Evolutionary conservation across 2,113 vertebrate genomes (phyloP), one percentile per base, ranked within the genome.

Genomic region (Alectura lathami): DNA sequence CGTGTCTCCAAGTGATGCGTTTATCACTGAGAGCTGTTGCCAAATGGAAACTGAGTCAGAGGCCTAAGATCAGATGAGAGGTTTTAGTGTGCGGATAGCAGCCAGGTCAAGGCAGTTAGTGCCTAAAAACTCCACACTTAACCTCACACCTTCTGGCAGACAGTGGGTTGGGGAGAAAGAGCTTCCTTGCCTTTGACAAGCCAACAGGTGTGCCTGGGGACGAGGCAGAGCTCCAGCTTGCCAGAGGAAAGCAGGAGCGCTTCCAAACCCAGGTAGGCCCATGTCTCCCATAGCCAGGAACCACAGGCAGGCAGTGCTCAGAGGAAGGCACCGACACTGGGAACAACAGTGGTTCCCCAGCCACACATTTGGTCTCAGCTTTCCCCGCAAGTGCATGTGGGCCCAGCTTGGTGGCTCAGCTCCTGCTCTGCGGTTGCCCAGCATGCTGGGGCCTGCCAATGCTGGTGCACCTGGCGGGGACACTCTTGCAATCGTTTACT

Each of bases 21-120:
- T 89, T 79, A 40, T 50, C 34, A 59, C 47, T 22, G 47, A 40
- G 30, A 81, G 42, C 26, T 78, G 54, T 30, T 93, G 76, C 72
- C 72, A 75, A 90, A 93, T 40, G 29, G 51, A 94, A 92, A 90
- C 68, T 86, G 92, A 95, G 80, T 94, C 88, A 93, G 75, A 90
- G 85, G 59, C 68, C 83, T 86, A 78, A 83, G 86, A 59, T 47
- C 91, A 64, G 21, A 63, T 43, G 85, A 56, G 91, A 89, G 30
- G 48, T 24, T 92, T 83, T 21, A 88, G 14, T 5, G 36, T 12
- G 24, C 81, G 76, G 43, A 60, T 9, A 83, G 48, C 17, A 88
- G 85, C 56, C 82, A 83, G 50, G 38, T 54, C 47, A 86, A 87
- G 45, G 34, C 27, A n/a, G 45, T 27, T 63, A 63, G 36, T 40